phyloP scores from a whole-genome alignment of 2,888 invertebrate genomes.

The Sipunculus nudus region DNA sequence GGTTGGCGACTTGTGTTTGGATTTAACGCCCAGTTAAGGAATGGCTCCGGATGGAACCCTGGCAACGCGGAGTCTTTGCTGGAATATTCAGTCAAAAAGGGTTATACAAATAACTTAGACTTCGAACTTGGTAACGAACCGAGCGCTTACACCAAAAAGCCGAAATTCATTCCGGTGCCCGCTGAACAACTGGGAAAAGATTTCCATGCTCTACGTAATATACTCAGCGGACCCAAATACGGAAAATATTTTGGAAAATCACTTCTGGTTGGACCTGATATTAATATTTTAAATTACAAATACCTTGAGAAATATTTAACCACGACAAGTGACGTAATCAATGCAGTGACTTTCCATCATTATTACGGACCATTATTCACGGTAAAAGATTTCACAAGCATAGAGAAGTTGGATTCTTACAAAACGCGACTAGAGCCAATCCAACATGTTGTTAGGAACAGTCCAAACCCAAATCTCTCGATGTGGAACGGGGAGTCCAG shows the following conservation, averaged over 20 bases:
- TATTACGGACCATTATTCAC: constrained; percentile 70
- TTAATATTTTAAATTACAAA: too few relatives aligned
- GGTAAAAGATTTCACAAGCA: constrained; percentile 74
- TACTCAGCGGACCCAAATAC: too few relatives aligned
- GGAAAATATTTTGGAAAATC: not conserved
- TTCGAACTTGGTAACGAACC: constrained; percentile 24
- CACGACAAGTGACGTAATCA: constrained; percentile 63
- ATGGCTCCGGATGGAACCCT: not conserved
- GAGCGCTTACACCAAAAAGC: constrained; percentile 1
- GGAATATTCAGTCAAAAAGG: constrained; percentile 1
- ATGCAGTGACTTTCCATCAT: constrained; percentile 78
- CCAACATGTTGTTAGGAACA: not conserved
- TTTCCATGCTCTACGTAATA: too few relatives aligned
- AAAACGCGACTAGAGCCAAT: constrained; percentile 69
- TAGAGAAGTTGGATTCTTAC: constrained; percentile 72
- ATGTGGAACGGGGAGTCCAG: constrained; percentile 75
- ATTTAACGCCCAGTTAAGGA: constrained; percentile 8
- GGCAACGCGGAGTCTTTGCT: not conserved
- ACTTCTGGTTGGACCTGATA: constrained; percentile 7
- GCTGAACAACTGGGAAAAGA: constrained; percentile 13
- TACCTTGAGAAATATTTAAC: too few relatives aligned
- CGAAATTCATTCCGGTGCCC: too few relatives aligned
- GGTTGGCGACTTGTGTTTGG: constrained; percentile 12
- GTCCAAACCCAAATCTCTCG: constrained; percentile 64
- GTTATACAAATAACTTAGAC: constrained; percentile 4